These are phyloP conservation scores for Drosophila truncata DNA, from an alignment of 1,140 invertebrate genomes.

Conservation along the genomic window DNA sequence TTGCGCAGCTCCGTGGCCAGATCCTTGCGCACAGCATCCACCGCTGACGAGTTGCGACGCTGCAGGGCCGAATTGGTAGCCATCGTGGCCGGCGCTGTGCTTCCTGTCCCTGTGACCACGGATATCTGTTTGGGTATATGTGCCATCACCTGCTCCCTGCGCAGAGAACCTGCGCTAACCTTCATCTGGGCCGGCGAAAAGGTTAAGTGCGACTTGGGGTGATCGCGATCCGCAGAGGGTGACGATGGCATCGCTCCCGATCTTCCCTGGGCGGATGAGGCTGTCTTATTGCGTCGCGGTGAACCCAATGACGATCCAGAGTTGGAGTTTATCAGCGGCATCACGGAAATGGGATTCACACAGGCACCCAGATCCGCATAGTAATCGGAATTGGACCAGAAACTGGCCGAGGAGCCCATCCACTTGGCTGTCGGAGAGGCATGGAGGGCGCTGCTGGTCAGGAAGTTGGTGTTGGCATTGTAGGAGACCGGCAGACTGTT, in stretches of 20 bases:
- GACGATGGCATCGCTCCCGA: constrained; percentile 55
- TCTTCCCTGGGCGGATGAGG: constrained; percentile 33
- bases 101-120: constrained; percentile 47
- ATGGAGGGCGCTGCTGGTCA: constrained; percentile 60
- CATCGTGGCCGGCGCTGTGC: constrained; percentile 64
- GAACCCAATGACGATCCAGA: constrained; percentile 41
- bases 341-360: constrained; percentile 92
- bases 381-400: constrained; percentile 90
- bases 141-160: constrained; percentile 84
- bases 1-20: constrained; percentile 67
- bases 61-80: constrained; percentile 73
- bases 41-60: constrained; percentile 65
- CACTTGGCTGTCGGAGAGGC: constrained; percentile 78
- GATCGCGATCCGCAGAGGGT: constrained; percentile 60
- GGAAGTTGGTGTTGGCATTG: constrained; percentile 59
- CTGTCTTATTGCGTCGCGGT: constrained; percentile 56
- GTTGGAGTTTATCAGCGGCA: constrained; percentile 86
- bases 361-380: constrained; percentile 90
- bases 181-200: constrained; percentile 89
- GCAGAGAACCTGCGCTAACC: constrained; percentile 84
- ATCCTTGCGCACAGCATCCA: constrained; percentile 82
- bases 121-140: constrained; percentile 87
- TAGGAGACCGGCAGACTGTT: constrained; percentile 28
- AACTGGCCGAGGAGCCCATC: constrained; percentile 87
- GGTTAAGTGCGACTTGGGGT: constrained; percentile 88